Evolutionary conservation across 2,888 invertebrate genomes (phyloP), one percentile per base, ranked within the genome.

Genomic region (Tetrapedia diversipes): DNA sequence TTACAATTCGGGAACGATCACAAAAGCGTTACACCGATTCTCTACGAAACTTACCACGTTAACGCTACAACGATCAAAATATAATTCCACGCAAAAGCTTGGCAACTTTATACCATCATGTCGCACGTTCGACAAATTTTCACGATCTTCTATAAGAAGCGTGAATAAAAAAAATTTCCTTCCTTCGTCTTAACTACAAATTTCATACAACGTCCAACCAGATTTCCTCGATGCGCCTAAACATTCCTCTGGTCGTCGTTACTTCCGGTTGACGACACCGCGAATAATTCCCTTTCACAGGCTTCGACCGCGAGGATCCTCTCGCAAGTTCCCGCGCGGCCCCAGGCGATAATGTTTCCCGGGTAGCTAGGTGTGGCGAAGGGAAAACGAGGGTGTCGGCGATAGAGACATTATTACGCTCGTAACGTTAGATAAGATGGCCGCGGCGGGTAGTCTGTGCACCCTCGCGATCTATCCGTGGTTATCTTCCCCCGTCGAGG

Each of bases 391-490:
- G 0, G 19, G 43, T 19, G 43, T 29, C 41, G 66, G 49, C 59
- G 81, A 86, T 86, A 86, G 85, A 87, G 82, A 87, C 82, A 87
- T 87, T 85, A 86, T 72, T n/a, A n/a, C n/a, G 80, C 81, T 83
- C 29, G 79, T 72, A n/a, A 80, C 81, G 84, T 86, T 83, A 85
- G 86, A 87, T 87, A 87, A 87, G 79, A 67, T n/a, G n/a, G n/a
- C n/a, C n/a, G n/a, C n/a, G n/a, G n/a, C n/a, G n/a, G n/a, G n/a
- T n/a, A n/a, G n/a, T n/a, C n/a, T n/a, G n/a, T n/a, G n/a, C 27
- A 19, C 16, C 19, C 14, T 59, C 53, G 22, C 27, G n/a, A 37
- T 16, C 22, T 16, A 8, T 2, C n/a, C 8, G 10, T 16, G 14
- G 3, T 19, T 29, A 16, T 32, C 45, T 37, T 39, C 37, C 14